phyloP scores from a whole-genome alignment of 1,140 invertebrate genomes.

The Drosophila jambulina region DNA sequence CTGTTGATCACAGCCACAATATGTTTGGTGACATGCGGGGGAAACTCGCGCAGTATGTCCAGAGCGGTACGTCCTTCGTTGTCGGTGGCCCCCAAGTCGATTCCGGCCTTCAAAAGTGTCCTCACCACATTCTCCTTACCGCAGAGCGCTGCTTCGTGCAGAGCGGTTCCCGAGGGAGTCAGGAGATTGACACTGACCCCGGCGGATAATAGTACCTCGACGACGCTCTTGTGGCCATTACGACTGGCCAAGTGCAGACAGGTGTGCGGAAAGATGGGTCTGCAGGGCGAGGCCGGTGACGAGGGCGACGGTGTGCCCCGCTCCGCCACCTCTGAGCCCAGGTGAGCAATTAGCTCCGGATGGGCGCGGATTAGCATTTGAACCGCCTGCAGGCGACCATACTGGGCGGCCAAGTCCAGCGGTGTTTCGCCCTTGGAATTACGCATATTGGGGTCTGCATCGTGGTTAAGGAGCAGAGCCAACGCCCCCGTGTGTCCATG shows the following conservation, averaged over 20 bases:
- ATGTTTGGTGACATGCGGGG: constrained; percentile 94
- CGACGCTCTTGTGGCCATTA: constrained; percentile 94
- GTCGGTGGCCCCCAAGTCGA: constrained; percentile 92
- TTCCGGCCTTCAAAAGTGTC: constrained; percentile 92
- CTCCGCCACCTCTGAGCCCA: constrained; percentile 86
- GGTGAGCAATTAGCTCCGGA: constrained; percentile 91
- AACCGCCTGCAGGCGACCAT: constrained; percentile 94
- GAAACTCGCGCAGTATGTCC: constrained; percentile 94
- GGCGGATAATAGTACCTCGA: constrained; percentile 92
- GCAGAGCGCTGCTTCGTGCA: constrained; percentile 97
- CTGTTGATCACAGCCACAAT: constrained; percentile 94
- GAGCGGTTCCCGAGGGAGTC: constrained; percentile 94
- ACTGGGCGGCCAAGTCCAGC: constrained; percentile 97
- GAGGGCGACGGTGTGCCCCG: constrained; percentile 60
- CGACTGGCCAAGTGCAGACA: constrained; percentile 97
- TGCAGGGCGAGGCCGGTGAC: constrained; percentile 68
- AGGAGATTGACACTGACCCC: constrained; percentile 96
- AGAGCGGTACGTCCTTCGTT: constrained; percentile 93
- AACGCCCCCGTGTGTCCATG: constrained; percentile 97
- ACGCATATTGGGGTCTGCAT: constrained; percentile 95
- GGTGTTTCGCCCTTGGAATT: constrained; percentile 96
- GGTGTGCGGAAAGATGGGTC: constrained; percentile 90
- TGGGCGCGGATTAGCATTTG: constrained; percentile 93
- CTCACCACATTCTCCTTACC: constrained; percentile 96
- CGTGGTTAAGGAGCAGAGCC: constrained; percentile 92